Percentiles rank a stretch among this genome's conserved stretches.
phyloP scores from a whole-genome alignment of 2,888 invertebrate species.

The Drosophila aldrichi region DNA sequence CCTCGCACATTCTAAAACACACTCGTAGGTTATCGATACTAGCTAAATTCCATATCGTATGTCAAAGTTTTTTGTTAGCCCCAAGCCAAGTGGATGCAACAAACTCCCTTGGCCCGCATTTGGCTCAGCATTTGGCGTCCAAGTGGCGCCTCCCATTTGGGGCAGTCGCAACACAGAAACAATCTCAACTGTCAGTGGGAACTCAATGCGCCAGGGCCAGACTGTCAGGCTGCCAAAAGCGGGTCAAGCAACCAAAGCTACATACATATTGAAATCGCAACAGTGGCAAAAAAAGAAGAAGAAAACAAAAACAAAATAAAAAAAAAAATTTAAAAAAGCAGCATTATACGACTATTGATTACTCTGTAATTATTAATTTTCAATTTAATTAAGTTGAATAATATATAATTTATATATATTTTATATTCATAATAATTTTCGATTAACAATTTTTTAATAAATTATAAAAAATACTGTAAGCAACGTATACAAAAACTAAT shows the following conservation, averaged over 20 bases:
- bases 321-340: too few species aligned
- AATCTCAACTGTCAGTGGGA: conserved; percentile 56
- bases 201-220: conserved; percentile 62
- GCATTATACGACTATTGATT: neutral
- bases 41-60: conserved; percentile 17
- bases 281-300: conserved; percentile 26
- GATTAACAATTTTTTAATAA: too few species aligned
- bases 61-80: conserved; percentile 13
- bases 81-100: conserved; percentile 12
- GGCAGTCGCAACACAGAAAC: conserved; percentile 41
- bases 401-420: too few species aligned
- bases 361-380: neutral
- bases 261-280: conserved; percentile 54
- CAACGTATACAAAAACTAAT: too few species aligned
- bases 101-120: conserved; percentile 32
- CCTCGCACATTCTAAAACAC: neutral
- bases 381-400: too few species aligned
- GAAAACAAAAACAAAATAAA: neutral
- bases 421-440: too few species aligned
- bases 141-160: conserved; percentile 46
- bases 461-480: too few species aligned
- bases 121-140: conserved; percentile 42
- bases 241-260: conserved; percentile 56
- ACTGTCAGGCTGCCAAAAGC: conserved; percentile 76
- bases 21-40: conserved; percentile 19